Conservation (phyloP, 2,113 vertebrate species). For the pig (Sus scrofa) region T2T-Sscrofa CM000819.6:103191501-103192000, state of each 20-base stretch:
- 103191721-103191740: neutral
- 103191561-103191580: neutral
- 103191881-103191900: neutral
- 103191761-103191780: neutral
- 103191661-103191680: neutral
- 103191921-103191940: neutral
- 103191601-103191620: neutral
- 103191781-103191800: neutral
- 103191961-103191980: neutral
- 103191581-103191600: neutral
- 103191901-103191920: neutral
- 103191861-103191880: neutral
- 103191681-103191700: neutral
- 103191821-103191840: neutral
- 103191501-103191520: neutral
- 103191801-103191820: neutral
- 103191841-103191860: neutral
- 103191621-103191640: neutral
- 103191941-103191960: neutral
- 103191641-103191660: neutral
- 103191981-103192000: neutral
- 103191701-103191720: neutral
- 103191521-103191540: neutral
- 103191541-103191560: neutral
- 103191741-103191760: neutral